Evolutionary conservation across 2,113 vertebrate species (phyloP).

Genomic region (Malurus cyaneus): DNA sequence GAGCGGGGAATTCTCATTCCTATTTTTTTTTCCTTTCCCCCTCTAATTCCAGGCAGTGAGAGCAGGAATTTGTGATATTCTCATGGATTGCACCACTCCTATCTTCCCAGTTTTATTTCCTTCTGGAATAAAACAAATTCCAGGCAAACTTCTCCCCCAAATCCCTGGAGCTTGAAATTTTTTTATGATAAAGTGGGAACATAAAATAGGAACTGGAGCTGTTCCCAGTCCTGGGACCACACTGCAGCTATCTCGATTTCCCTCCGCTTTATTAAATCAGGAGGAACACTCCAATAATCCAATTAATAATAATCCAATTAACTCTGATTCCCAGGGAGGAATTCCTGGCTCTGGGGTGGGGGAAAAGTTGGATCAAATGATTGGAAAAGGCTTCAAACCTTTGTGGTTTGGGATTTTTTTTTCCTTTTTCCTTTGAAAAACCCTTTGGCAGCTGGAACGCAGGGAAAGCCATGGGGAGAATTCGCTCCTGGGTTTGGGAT

Average conservation of each 20-base stretch:
- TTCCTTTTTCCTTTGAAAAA: background rate
- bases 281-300: constrained; percentile 46
- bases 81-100: background rate
- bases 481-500: background rate
- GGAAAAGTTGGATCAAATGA: background rate
- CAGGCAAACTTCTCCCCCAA: constrained; percentile 27
- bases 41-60: constrained; percentile 47
- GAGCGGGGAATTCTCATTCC: background rate
- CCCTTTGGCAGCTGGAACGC: background rate
- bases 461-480: background rate
- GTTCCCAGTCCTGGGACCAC: constrained; percentile 17
- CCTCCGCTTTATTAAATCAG: constrained; percentile 29
- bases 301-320: constrained; percentile 70
- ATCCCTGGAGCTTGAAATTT: constrained; percentile 51
- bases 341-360: background rate
- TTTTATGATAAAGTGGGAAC: constrained; percentile 21
- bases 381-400: background rate
- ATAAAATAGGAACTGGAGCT: constrained; percentile 39
- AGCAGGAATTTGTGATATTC: constrained; percentile 46
- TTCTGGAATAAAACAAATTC: constrained; percentile 41
- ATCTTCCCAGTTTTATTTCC: constrained; percentile 41
- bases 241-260: background rate
- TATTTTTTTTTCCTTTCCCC: background rate
- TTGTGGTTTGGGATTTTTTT: background rate
- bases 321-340: constrained; percentile 54